Base-by-base conservation (phyloP, 1,140 invertebrate genomes). In the Coptotermes formosanus region DNA sequence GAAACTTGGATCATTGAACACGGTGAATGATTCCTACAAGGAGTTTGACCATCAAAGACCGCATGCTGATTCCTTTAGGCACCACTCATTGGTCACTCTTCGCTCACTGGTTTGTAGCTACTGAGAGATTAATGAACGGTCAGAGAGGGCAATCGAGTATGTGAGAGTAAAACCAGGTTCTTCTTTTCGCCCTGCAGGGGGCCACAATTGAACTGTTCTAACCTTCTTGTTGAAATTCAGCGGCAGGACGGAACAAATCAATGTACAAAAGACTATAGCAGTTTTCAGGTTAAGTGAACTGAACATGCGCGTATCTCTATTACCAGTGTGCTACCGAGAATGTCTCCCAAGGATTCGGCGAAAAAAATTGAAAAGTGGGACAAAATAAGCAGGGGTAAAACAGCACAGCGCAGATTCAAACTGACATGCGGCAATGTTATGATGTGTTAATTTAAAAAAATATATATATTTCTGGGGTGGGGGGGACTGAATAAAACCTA, bases 1-100 rank as follows among this genome's bases (percentile, higher is more conserved):
- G 45, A 43, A 48, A 25, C 82, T 45, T 23, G 82, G 19, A 48
- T 45, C 43, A 83, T 45, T 83, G 82, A 43, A 83, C 82, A 83
- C 16, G 43, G 43, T 44, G 82, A 83, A 83, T 83, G 25, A 25
- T 44, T 43, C 8, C 14, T 30, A 43, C 81, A 23, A 32, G 81
- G 81, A 32, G 81, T 43, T 16, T 43, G 81, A 23, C 82, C 64
- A 75, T 25, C 82, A 83, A 83, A 83, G 82, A 43, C 43, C 32
- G 82, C 82, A 43, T 38, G 82, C 82, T 43, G 32, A 14, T 19
- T 19, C 43, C 82, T 25, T n/a, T 8, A 75, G 64, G 64, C 64
- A 30, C 6, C n/a, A n/a, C 2, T 30, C 25, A 75, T 25, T 75
- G n/a, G 64, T 75, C 64, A 75, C 25, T 75, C 64, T 8, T 75